phyloP scores from a whole-genome alignment of 2,797 vertebrate species.

The Carduelis carduelis region DNA sequence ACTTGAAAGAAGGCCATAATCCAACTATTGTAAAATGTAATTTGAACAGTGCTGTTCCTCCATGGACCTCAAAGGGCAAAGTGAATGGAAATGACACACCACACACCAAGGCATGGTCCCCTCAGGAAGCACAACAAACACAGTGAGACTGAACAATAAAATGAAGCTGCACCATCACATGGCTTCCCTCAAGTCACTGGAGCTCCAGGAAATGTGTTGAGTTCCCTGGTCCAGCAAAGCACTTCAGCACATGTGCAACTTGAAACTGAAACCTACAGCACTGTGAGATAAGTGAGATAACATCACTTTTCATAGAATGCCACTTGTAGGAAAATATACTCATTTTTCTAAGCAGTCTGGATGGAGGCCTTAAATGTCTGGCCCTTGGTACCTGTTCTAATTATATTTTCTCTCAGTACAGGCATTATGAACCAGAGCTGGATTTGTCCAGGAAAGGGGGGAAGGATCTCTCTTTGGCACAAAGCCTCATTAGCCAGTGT shows the following conservation, averaged over 20 bases:
- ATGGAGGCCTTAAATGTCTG: not conserved
- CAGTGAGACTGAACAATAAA: not conserved
- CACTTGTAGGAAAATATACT: not conserved
- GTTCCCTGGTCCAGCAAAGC: not conserved
- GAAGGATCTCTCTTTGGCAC: not conserved
- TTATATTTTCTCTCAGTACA: not conserved
- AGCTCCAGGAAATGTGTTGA: not conserved
- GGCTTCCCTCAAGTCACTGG: not conserved
- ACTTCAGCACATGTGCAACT: not conserved
- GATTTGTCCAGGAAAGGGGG: not conserved
- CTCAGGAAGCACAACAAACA: not conserved
- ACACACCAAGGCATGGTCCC: not conserved
- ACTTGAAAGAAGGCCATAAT: not conserved
- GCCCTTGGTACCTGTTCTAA: not conserved
- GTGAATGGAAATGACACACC: not conserved
- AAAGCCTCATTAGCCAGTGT: not conserved
- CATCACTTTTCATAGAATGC: not conserved
- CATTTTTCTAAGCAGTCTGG: not conserved
- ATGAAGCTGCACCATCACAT: not conserved
- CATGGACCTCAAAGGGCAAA: not conserved
- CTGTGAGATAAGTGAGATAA: not conserved
- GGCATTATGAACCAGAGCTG: not conserved
- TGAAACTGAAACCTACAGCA: not conserved
- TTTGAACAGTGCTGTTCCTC: not conserved
- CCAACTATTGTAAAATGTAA: not conserved